Evolutionary conservation across 2,797 vertebrate genomes (phyloP).

Genomic region (Odontamblyopus rebecca): DNA sequence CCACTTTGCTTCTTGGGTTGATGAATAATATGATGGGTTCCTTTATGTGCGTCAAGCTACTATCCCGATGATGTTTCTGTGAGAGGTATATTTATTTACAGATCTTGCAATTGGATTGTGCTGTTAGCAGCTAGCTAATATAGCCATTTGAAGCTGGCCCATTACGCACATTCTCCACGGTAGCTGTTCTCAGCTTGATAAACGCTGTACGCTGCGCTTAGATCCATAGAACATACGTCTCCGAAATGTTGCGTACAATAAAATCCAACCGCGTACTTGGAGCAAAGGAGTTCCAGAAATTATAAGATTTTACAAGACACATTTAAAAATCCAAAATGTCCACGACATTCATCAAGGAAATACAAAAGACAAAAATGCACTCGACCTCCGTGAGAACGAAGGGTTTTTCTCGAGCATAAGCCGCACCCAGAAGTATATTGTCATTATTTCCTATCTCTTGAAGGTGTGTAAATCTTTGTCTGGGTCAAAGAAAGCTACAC

Average conservation of each 20-base stretch:
- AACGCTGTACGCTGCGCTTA: conserved; percentile 48
- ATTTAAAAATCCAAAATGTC: conserved; percentile 75
- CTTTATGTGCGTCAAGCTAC: conserved; percentile 1
- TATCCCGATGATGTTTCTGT: conserved; percentile 2
- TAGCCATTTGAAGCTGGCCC: conserved; percentile 52
- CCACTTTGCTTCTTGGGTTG: conserved; percentile 30
- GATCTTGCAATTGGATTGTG: conserved; percentile 19
- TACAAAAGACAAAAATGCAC: conserved; percentile 69
- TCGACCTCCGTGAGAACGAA: conserved; percentile 53
- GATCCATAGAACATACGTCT: conserved; percentile 16
- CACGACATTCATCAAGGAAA: conserved; percentile 73
- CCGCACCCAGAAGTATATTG: conserved; percentile 66
- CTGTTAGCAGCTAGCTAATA: conserved; percentile 57
- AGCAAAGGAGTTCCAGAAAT: neutral
- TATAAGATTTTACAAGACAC: conserved; percentile 22
- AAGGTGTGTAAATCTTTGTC: conserved; percentile 11
- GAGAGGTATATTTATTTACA: conserved; percentile 10
- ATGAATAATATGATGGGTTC: conserved; percentile 25
- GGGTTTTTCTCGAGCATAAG: conserved; percentile 42
- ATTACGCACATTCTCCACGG: conserved; percentile 53
- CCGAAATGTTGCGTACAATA: conserved; percentile 3
- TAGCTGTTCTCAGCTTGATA: neutral
- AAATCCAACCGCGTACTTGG: neutral
- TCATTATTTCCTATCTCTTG: conserved; percentile 45
- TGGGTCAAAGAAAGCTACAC: conserved; percentile 23